Conservation (phyloP, 2,888 invertebrate genomes). For the Xestobium rufovillosum region DNA sequence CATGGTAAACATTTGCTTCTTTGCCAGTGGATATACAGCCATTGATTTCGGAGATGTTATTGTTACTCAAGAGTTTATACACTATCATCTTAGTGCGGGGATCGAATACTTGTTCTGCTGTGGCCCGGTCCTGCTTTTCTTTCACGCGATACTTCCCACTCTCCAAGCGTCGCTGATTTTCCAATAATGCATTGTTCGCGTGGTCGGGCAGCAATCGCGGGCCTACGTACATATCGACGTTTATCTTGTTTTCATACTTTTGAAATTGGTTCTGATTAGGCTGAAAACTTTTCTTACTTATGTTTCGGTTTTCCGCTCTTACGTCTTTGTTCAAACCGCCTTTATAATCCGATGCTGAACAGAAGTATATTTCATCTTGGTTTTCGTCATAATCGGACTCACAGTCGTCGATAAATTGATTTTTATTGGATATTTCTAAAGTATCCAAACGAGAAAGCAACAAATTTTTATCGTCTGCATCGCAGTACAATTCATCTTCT, state of each 20-base stretch:
- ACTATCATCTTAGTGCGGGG: slow-evolving; percentile 91
- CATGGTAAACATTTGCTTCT: slow-evolving; percentile 99
- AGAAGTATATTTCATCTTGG: slow-evolving; percentile 13
- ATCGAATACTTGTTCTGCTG: slow-evolving; percentile 96
- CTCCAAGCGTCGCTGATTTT: slow-evolving; percentile 60
- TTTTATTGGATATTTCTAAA: slow-evolving; percentile 13
- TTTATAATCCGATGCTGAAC: slow-evolving; percentile 1
- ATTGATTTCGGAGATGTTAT: slow-evolving; percentile 79
- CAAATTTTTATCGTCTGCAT: slow-evolving; percentile 22
- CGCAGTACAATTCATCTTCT: slow-evolving; percentile 45
- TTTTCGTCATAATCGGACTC: slow-evolving; percentile 20
- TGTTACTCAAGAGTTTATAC: slow-evolving; percentile 83
- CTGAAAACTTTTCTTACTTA: slow-evolving; percentile 59
- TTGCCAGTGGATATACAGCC: slow-evolving; percentile 98
- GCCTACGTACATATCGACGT: slow-evolving; percentile 72
- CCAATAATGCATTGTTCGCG: slow-evolving; percentile 64
- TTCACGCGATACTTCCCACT: slow-evolving; percentile 67
- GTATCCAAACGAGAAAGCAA: slow-evolving; percentile 6
- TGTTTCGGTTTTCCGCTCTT: slow-evolving; percentile 15
- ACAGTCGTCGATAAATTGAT: slow-evolving; percentile 11
- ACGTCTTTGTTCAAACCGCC: slow-evolving; percentile 8
- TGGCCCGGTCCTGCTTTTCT: slow-evolving; percentile 93
- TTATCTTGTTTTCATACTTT: slow-evolving; percentile 73
- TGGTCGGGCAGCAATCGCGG: slow-evolving; percentile 55
- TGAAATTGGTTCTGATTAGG: slow-evolving; percentile 74